Base-by-base conservation (phyloP, 2,797 vertebrate genomes). In the Zalophus californianus region DNA sequence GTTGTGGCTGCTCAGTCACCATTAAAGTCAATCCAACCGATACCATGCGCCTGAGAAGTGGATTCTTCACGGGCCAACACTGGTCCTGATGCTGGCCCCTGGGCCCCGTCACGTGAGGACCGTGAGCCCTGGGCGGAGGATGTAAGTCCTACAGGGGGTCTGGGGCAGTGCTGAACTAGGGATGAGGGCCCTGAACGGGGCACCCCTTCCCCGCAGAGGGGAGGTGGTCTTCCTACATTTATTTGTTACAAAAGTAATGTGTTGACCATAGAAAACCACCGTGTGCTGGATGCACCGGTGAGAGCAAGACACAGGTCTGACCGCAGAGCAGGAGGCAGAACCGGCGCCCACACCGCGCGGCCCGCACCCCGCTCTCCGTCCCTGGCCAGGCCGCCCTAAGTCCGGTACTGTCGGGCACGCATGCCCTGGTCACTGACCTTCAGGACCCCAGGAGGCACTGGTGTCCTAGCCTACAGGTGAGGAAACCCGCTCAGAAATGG, bases 81-180 rank as follows among this genome's bases (percentile, higher is more conserved):
- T 12, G 48, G 20, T n/a, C 44, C 2, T 41, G 54, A 1, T 14
- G 10, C n/a, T 3, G 18, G 20, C 35, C 56, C 13, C 10, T 32
- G 4, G 5, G 32, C 5, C 32, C 32, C 2, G 15, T 13, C 7
- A 0, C 0, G 12, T 44, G 29, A n/a, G 20, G 64, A 27, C 52
- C 60, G 1, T 64, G 60, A 64, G 60, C 60, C 29, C 5, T 14
- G 60, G 25, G 58, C 58, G 4, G 58, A 27, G 58, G 23, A 32
- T 1, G 2, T 21, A 27, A 21, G 62, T 23, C 29, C 21, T 44
- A 48, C 44, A 16, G 1, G 32, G 50, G 23, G 60, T 68, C 60
- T 18, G 4, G 52, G 44, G 66, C 44, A 5, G 27, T 5, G 54
- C 38, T 8, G 16, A 52, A 14, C 29, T 21, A 7, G 41, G 64